Percentiles rank a stretch among this genome's conserved stretches.
These are phyloP conservation scores for Drosophila subpulchrella DNA, from an alignment of 1,140 invertebrate species.

Conservation along the genomic window DNA sequence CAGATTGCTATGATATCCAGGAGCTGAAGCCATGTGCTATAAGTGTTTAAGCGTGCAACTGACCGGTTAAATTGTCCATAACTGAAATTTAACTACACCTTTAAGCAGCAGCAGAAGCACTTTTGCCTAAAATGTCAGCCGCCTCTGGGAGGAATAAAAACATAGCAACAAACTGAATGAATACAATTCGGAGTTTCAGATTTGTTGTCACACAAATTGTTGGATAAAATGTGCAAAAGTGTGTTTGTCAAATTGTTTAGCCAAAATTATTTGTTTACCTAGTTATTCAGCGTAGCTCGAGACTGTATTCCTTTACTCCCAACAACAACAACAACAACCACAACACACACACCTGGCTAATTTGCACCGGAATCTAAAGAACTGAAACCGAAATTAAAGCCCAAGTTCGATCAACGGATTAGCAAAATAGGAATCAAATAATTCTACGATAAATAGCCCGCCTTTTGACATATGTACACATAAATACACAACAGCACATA, in stretches of 20 bases:
- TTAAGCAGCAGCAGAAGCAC: conserved; percentile 23
- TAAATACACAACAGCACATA: conserved; percentile 24
- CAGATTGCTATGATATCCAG: conserved; percentile 14
- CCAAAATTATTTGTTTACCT: conserved; percentile 79
- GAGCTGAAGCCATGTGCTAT: conserved; percentile 7
- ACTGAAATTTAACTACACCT: conserved; percentile 50
- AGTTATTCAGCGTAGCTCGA: conserved; percentile 66
- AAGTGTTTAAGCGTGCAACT: conserved; percentile 25
- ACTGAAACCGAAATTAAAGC: conserved; percentile 5
- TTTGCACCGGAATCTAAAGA: conserved; percentile 6
- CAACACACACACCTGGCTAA: conserved; percentile 27
- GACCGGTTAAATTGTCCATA: conserved; percentile 54
- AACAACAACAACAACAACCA: neutral
- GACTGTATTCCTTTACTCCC: conserved; percentile 42
- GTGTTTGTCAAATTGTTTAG: conserved; percentile 78
- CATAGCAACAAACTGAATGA: conserved; percentile 23
- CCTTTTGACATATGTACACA: conserved; percentile 49
- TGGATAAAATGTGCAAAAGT: conserved; percentile 76
- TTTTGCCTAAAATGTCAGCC: conserved; percentile 54
- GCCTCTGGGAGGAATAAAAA: conserved; percentile 2
- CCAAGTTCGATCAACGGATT: conserved; percentile 4
- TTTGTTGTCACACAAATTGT: conserved; percentile 49
- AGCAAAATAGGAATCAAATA: conserved; percentile 23
- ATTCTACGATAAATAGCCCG: conserved; percentile 33
- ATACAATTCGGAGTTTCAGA: conserved; percentile 23